Percentiles rank a stretch among this genome's conserved stretches.
Evolutionary conservation across 2,888 invertebrate genomes (phyloP).

Genomic region (Dendrolimus pini): DNA sequence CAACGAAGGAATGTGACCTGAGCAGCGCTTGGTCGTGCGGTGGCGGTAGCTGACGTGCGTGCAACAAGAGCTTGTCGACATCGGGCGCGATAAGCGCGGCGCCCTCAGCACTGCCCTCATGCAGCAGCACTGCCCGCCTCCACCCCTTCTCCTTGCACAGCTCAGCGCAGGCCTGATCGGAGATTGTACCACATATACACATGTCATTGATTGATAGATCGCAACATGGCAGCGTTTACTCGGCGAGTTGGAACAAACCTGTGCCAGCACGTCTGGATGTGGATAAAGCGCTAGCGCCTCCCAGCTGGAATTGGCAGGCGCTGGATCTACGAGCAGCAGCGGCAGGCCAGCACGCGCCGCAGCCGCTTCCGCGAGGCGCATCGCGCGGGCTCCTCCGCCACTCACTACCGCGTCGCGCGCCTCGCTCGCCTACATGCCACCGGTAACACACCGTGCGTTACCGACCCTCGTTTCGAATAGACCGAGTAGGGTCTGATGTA

Average conservation of each 20-base stretch:
- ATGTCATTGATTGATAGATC: neutral
- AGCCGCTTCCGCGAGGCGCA: slow-evolving; percentile 33
- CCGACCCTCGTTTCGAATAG: neutral
- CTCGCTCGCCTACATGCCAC: slow-evolving; percentile 10
- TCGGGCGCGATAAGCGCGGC: slow-evolving; percentile 30
- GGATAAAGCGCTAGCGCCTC: slow-evolving; percentile 45
- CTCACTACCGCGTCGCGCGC: slow-evolving; percentile 19
- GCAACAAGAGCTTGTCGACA: slow-evolving; percentile 27
- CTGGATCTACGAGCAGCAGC: slow-evolving; percentile 36
- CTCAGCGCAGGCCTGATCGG: slow-evolving; percentile 35
- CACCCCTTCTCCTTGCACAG: slow-evolving; percentile 52
- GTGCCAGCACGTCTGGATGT: slow-evolving; percentile 35
- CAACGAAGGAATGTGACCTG: slow-evolving; percentile 20
- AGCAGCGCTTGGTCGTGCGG: slow-evolving; percentile 41
- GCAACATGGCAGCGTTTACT: neutral
- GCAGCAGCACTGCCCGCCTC: slow-evolving; percentile 51
- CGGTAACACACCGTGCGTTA: slow-evolving; percentile 4
- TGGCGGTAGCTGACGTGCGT: slow-evolving; percentile 48
- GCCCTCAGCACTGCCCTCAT: slow-evolving; percentile 41
- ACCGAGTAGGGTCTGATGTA: slow-evolving; percentile 4
- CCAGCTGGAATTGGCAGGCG: slow-evolving; percentile 26
- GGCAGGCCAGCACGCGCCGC: slow-evolving; percentile 46
- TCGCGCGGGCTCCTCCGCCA: slow-evolving; percentile 22
- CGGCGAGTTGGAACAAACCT: slow-evolving; percentile 14
- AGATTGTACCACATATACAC: neutral